phyloP scores from a whole-genome alignment of 1,140 invertebrate species.

The Melitaea cinxia region DNA sequence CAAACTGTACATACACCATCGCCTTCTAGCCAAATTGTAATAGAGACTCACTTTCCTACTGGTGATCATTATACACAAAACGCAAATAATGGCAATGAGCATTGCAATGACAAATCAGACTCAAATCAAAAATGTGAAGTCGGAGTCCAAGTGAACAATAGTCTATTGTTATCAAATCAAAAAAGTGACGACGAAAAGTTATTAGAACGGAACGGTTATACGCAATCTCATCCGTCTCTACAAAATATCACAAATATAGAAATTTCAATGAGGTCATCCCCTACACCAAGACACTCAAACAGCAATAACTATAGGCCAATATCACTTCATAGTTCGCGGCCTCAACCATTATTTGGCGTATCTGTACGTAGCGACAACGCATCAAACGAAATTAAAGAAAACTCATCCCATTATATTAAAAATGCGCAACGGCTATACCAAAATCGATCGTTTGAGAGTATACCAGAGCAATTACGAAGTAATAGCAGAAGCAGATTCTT shows the following conservation, averaged over 20 bases:
- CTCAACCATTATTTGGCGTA: constrained; percentile 49
- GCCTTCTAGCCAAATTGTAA: constrained; percentile 66
- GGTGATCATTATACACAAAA: constrained; percentile 56
- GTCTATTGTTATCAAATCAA: constrained; percentile 60
- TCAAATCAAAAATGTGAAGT: constrained; percentile 64
- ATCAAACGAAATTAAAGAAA: constrained; percentile 72
- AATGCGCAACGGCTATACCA: constrained; percentile 71
- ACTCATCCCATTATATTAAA: constrained; percentile 72
- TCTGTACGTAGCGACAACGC: constrained; percentile 56
- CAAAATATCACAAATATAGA: constrained; percentile 80
- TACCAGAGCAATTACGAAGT: constrained; percentile 71
- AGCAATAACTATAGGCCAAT: constrained; percentile 70
- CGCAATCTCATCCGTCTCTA: constrained; percentile 65
- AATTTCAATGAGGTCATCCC: constrained; percentile 70
- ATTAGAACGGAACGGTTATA: constrained; percentile 66
- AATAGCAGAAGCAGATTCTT: constrained; percentile 72
- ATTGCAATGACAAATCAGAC: constrained; percentile 45
- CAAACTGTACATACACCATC: constrained; percentile 71
- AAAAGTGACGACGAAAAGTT: constrained; percentile 81
- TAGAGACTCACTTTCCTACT: constrained; percentile 73
- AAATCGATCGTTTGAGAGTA: constrained; percentile 76
- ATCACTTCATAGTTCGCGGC: constrained; percentile 65
- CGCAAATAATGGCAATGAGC: constrained; percentile 40
- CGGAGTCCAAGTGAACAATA: constrained; percentile 64
- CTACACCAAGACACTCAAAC: constrained; percentile 52